Evolutionary conservation across 2,797 vertebrate species (phyloP), one percentile per base, ranked within the genome.

Genomic region (Huso huso): DNA sequence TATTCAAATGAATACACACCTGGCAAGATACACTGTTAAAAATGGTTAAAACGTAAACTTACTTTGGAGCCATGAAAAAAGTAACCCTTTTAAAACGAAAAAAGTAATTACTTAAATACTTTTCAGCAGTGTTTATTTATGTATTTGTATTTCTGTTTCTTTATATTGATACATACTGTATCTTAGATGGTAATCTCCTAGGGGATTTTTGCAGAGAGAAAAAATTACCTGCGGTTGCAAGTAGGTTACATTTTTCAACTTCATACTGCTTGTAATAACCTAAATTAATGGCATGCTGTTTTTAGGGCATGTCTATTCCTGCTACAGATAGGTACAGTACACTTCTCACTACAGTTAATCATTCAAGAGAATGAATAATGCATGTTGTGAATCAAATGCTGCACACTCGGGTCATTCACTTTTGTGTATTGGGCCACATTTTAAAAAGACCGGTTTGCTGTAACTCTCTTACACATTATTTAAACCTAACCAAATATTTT

Each of bases 181-280:
- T 49, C 13, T 12, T 63, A 62, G 66, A 66, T 71, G 70, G 68
- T 66, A 61, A 23, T 68, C 23, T 73, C 66, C 48, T 51, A 4
- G 15, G 62, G 63, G 66, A 66, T 2, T 7, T 9, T 8, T 6
- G 15, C 13, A 49, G 63, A 64, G 55, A 13, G 55, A 11, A 58
- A 13, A 58, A 58, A 58, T 58, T 5, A 37, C 37, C 55, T 58
- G 10, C 5, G 15, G 55, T 13, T 58, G 55, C 15, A 58, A 58
- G 8, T 58, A 13, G 55, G 55, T 58, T 11, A 58, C 51, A 8
- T 58, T 11, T n/a, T 58, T 58, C 55, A 58, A n/a, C 15, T 58
- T 58, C 12, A 58, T 58, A 13, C 55, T n/a, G 12, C n/a, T 58
- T 58, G 55, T 11, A 58, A 58, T 13, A 58, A n/a, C 37, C 55